Evolutionary conservation across 2,888 invertebrate species (phyloP).

Genomic region (Cryptophagus acutangulus): DNA sequence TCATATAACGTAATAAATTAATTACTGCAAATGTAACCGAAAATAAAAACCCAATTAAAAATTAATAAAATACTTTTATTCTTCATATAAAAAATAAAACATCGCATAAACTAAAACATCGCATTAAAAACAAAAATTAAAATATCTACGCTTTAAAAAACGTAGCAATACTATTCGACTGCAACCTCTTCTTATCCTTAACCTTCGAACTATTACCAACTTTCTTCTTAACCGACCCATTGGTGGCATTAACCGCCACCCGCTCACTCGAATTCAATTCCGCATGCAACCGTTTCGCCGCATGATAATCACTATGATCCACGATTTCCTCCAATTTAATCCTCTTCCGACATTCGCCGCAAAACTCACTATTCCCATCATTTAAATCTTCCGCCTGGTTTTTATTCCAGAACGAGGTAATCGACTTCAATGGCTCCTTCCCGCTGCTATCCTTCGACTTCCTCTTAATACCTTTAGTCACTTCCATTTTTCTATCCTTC

Average conservation of each 20-base stretch:
- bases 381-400: slow-evolving; percentile 20
- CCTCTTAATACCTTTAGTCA: background rate
- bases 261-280: slow-evolving; percentile 61
- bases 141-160: too few relatives aligned
- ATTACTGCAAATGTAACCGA: too few relatives aligned
- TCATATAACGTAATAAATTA: too few relatives aligned
- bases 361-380: slow-evolving; percentile 41
- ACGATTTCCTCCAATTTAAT: slow-evolving; percentile 55
- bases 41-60: too few relatives aligned
- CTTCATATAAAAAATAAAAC: too few relatives aligned
- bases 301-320: slow-evolving; percentile 77
- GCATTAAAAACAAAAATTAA: too few relatives aligned
- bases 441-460: slow-evolving; percentile 10
- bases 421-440: slow-evolving; percentile 12
- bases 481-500: slow-evolving; percentile 14
- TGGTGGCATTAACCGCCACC: too few relatives aligned
- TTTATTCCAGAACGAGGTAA: slow-evolving; percentile 33
- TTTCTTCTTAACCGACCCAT: slow-evolving; percentile 7
- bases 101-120: too few relatives aligned
- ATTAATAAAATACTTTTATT: too few relatives aligned
- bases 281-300: slow-evolving; percentile 70
- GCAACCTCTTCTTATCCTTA: slow-evolving; percentile 18
- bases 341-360: slow-evolving; percentile 61
- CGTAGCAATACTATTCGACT: slow-evolving; percentile 16
- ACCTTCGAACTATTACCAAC: slow-evolving; percentile 1